A percentile compares a stretch with the other conserved stretches of the same genome.
phyloP scores from a whole-genome alignment of 2,113 vertebrate genomes.

The Callipepla squamata region DNA sequence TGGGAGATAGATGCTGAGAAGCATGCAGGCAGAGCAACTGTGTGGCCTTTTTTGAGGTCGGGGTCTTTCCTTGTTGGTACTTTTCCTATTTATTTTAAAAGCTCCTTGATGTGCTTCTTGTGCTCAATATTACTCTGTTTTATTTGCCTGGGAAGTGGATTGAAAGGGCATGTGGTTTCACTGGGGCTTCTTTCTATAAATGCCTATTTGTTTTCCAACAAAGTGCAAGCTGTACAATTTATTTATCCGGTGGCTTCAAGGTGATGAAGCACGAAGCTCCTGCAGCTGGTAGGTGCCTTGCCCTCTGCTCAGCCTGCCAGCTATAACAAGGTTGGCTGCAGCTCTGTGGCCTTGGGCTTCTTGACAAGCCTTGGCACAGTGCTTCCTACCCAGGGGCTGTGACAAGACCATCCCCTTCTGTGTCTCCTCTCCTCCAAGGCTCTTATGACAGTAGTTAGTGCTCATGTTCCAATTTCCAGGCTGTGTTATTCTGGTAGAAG shows the following conservation, averaged over 20 bases:
- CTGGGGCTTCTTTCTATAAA: conserved; percentile 40
- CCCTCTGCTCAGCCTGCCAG: not conserved
- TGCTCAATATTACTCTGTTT: not conserved
- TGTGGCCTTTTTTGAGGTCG: not conserved
- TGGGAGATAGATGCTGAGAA: not conserved
- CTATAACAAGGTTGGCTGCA: not conserved
- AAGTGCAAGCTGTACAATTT: conserved; percentile 12
- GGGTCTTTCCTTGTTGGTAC: not conserved
- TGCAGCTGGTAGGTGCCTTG: not conserved
- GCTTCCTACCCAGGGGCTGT: not conserved
- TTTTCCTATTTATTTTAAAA: conserved; percentile 29
- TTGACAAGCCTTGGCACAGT: not conserved
- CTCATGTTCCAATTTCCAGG: not conserved
- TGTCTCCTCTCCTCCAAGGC: not conserved
- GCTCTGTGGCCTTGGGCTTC: not conserved
- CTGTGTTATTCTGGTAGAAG: not conserved
- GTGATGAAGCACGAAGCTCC: conserved; percentile 1
- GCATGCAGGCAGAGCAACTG: fast-evolving
- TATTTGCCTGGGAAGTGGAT: conserved; percentile 46
- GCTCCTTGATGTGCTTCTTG: not conserved
- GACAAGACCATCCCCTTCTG: not conserved
- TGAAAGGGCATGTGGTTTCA: conserved; percentile 50
- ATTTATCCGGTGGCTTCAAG: conserved; percentile 45
- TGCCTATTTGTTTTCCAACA: conserved; percentile 12
- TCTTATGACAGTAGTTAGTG: not conserved